Evolutionary conservation across 2,797 vertebrate species (phyloP).

Genomic region (Delichon dasypus): DNA sequence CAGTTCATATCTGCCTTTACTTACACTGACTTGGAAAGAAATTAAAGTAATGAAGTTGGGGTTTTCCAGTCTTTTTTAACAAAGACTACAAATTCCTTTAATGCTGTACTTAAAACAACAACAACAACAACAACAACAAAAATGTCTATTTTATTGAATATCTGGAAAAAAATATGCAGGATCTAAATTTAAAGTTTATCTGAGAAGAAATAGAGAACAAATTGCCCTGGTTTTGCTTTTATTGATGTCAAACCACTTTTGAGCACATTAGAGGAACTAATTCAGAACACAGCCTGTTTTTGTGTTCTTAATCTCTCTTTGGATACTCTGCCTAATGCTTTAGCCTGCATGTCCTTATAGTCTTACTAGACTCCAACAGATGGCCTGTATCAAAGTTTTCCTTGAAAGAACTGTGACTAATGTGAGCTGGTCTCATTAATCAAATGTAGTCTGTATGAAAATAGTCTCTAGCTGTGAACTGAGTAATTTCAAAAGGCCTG

Average conservation of each 20-base stretch:
- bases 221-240: neutral
- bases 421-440: slow-evolving; percentile 13
- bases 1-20: rapidly evolving
- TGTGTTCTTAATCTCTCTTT: slow-evolving; percentile 13
- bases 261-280: slow-evolving; percentile 16
- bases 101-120: neutral
- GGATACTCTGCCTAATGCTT: neutral
- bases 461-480: neutral
- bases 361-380: slow-evolving; percentile 17
- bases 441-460: neutral
- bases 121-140: too few relatives aligned
- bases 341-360: neutral
- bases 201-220: neutral
- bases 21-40: neutral
- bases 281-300: neutral
- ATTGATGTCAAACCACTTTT: neutral
- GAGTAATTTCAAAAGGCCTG: slow-evolving; percentile 18
- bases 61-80: neutral
- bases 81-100: neutral
- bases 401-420: slow-evolving; percentile 51
- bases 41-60: neutral
- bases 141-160: neutral
- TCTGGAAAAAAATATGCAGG: neutral
- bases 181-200: neutral
- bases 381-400: slow-evolving; percentile 33